phyloP scores from a whole-genome alignment of 2,113 vertebrate species.

The Hippocampus comes region DNA sequence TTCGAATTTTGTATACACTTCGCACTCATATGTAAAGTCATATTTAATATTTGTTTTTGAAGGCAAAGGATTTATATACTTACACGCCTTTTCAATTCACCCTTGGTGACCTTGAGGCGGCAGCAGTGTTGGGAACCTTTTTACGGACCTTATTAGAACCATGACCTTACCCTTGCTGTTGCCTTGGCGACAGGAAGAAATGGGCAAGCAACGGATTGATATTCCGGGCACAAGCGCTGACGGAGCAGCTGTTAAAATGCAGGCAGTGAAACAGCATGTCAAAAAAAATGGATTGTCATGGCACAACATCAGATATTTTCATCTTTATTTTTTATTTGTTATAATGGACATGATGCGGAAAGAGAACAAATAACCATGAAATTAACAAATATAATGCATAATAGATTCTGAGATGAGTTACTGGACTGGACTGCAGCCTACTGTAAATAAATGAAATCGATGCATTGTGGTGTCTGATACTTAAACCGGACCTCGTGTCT shows the following conservation, averaged over 20 bases:
- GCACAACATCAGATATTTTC: neutral
- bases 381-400: too few relatives aligned
- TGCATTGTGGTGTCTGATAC: too few relatives aligned
- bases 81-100: neutral
- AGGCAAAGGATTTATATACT: neutral
- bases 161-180: conserved; percentile 68
- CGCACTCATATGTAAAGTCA: too few relatives aligned
- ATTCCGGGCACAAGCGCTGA: conserved; percentile 60
- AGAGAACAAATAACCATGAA: neutral
- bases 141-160: conserved; percentile 44
- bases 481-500: too few relatives aligned
- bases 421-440: too few relatives aligned
- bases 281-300: neutral
- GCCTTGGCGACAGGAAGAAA: conserved; percentile 55
- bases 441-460: neutral
- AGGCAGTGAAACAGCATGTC: neutral
- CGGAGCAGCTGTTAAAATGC: conserved; percentile 51
- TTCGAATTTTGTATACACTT: neutral
- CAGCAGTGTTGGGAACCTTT: conserved; percentile 39
- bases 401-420: neutral
- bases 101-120: conserved; percentile 30
- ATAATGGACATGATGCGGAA: neutral
- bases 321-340: neutral
- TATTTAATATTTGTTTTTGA: neutral
- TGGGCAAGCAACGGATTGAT: conserved; percentile 46